A percentile compares a stretch with the other conserved stretches of the same genome.
phyloP scores from a whole-genome alignment of 2,113 vertebrate species.

The Callipepla californica region DNA sequence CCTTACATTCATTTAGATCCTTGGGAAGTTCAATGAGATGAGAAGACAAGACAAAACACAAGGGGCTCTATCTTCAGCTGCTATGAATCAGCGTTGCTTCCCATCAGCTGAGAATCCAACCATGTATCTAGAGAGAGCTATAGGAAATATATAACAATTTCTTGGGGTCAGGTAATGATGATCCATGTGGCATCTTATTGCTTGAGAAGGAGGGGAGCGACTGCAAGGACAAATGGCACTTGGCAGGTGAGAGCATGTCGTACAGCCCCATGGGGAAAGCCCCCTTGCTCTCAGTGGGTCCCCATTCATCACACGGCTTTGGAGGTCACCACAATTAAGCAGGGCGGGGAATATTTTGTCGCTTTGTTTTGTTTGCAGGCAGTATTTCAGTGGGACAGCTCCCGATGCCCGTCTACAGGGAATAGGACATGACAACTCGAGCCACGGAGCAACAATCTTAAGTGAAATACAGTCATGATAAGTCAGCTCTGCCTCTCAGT shows the following conservation, averaged over 20 bases:
- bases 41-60: constrained; percentile 45
- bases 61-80: background rate
- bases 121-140: background rate
- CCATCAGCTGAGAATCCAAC: constrained; percentile 31
- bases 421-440: background rate
- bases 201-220: background rate
- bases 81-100: constrained; percentile 11
- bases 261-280: background rate
- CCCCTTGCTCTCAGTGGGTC: background rate
- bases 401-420: background rate
- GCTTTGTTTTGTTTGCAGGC: background rate
- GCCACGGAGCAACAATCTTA: background rate
- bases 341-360: background rate
- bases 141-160: constrained; percentile 14
- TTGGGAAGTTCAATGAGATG: constrained; percentile 60
- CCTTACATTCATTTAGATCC: constrained; percentile 55
- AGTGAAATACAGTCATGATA: background rate
- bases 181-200: background rate
- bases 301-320: rapidly evolving
- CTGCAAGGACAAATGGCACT: background rate
- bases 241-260: background rate
- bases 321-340: background rate
- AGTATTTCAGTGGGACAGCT: background rate
- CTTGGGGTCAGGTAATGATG: background rate
- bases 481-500: background rate